Evolutionary conservation across 2,113 vertebrate genomes (phyloP), one percentile per base, ranked within the genome.

Genomic region (Sigmodon hispidus): DNA sequence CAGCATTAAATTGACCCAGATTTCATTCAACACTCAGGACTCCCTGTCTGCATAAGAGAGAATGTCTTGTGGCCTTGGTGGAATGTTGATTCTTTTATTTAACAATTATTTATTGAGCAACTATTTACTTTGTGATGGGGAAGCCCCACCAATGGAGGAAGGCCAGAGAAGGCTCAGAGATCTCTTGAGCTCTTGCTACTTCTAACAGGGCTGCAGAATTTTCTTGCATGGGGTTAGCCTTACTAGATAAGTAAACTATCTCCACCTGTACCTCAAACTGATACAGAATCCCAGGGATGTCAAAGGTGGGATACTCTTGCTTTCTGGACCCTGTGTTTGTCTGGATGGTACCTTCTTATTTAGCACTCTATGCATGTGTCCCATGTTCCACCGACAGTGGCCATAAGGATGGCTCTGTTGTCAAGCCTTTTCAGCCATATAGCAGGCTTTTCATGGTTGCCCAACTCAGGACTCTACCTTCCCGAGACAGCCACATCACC

Each of bases 91-190:
- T 94, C 61, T 63, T 34, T 84, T 83, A 55, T 52, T 55, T 10
- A 24, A 19, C 3, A 26, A n/a, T 50, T 50, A 4, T 43, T 92
- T 36, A 40, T 22, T 77, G 91, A 85, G 76, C 43, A 88, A 13
- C 65, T 52, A 7, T 24, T n/a, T 24, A 5, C 36, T 55, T 0
- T 4, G 19, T 15, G 40, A 31, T 40, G 34, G 65, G 43, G 1
- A 17, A 9, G 13, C 7, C 52, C 3, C 0, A 11, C 29, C 40
- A 61, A 4, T 4, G 3, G 50, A 34, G 50, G 3, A 59, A 8
- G 40, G 7, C 21, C 11, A 0, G 57, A 24, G n/a, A 67, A 73
- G 84, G 15, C 89, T 81, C 55, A 80, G 50, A 61, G 61, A 17
- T 16, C 34, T 55, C 81, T 50, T 34, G 34, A 45, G 7, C 48